A percentile compares a stretch with the other conserved stretches of the same genome.
Evolutionary conservation across 2,888 invertebrate species (phyloP).

Genomic region (Meiosimyza platycephala): DNA sequence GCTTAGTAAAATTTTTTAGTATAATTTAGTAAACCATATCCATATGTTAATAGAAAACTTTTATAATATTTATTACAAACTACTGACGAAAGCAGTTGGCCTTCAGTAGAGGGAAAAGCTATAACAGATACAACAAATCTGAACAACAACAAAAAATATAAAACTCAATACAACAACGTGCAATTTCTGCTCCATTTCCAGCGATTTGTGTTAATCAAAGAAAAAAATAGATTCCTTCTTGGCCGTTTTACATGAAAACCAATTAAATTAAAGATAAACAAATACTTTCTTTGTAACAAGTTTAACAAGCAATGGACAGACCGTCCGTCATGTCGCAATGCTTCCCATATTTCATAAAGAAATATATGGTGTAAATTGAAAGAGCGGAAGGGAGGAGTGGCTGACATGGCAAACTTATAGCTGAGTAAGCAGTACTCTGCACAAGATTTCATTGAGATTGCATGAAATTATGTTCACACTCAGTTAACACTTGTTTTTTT

Average conservation of each 20-base stretch:
- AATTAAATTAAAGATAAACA: slow-evolving; percentile 13
- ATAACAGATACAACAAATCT: no score
- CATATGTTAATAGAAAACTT: no score
- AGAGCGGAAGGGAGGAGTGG: background rate
- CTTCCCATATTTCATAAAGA: no score
- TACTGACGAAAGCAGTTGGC: no score
- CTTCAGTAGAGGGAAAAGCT: no score
- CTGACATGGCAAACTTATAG: background rate
- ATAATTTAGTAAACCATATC: no score
- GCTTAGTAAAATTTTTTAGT: no score
- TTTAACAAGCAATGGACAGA: background rate
- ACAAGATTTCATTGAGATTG: slow-evolving; percentile 14
- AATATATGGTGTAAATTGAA: no score
- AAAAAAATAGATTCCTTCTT: background rate
- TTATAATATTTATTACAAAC: no score
- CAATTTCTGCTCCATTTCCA: slow-evolving; percentile 16
- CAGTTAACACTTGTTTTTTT: slow-evolving; percentile 14
- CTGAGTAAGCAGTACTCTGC: background rate
- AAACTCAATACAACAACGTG: background rate
- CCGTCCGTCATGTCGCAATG: background rate
- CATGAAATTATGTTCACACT: slow-evolving; percentile 34
- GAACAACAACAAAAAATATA: no score
- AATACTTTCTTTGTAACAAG: slow-evolving; percentile 6
- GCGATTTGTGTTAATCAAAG: slow-evolving; percentile 1
- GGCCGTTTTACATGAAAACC: background rate